A percentile compares a stretch with the other conserved stretches of the same genome.
These are phyloP conservation scores for Osedax frankpressi DNA, from an alignment of 2,888 invertebrate genomes.

Conservation along the genomic window DNA sequence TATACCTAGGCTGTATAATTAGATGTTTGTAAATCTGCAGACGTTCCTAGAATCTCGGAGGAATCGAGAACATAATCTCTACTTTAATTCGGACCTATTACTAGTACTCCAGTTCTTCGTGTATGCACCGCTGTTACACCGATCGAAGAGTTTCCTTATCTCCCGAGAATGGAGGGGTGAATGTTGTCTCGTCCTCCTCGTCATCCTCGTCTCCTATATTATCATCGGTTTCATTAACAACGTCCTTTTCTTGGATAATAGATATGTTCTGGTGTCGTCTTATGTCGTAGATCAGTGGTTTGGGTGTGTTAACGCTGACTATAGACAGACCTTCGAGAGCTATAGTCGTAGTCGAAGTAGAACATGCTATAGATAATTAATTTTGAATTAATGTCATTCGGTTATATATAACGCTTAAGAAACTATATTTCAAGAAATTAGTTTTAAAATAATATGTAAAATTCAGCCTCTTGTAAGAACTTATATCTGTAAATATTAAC, in stretches of 20 bases:
- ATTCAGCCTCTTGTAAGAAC: too few species aligned
- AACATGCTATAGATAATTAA: background rate
- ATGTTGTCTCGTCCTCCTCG: background rate
- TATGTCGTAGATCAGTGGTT: background rate
- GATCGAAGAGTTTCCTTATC: background rate
- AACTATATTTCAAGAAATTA: too few species aligned
- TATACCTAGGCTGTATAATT: too few species aligned
- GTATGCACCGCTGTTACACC: background rate
- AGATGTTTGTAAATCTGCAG: too few species aligned
- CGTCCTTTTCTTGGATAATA: background rate
- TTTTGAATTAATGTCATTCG: too few species aligned
- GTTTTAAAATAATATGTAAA: too few species aligned
- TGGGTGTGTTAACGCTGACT: background rate
- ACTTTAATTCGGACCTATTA: too few species aligned
- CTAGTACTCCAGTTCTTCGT: too few species aligned
- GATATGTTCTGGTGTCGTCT: background rate
- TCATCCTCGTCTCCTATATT: background rate
- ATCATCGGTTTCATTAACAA: background rate
- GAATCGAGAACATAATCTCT: too few species aligned
- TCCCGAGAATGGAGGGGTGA: background rate
- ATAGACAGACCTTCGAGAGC: background rate
- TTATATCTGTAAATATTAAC: too few species aligned
- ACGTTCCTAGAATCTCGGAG: too few species aligned
- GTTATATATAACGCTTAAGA: too few species aligned
- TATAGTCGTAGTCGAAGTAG: background rate